Base-by-base conservation (phyloP, 2,113 vertebrate species). In the Plecturocebus donacophilus region DNA sequence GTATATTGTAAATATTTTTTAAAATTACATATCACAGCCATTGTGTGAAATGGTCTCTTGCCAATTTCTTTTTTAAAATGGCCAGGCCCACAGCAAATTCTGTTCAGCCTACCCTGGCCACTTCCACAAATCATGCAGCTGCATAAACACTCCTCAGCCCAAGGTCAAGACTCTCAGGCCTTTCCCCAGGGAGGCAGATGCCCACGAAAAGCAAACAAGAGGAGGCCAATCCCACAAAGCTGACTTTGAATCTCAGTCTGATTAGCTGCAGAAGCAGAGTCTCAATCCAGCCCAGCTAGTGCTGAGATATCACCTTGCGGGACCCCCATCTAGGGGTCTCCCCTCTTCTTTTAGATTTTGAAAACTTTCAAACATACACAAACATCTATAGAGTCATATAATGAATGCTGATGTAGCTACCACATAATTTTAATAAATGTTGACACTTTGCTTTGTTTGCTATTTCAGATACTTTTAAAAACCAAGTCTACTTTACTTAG, bases 21-120 rank as follows among this genome's bases (percentile, higher is more conserved):
- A 92, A 95, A 96, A 86, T 91, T 30, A 17, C 86, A 77, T 90
- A 82, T 96, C 52, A 40, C 14, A 83, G 81, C 56, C 66, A 42
- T 84, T 91, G 76, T 84, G 52, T 88, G 82, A 96, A 88, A 87
- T 79, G 66, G 70, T 95, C 73, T 66, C 70, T 91, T 94, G 95
- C 97, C 97, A 96, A 83, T 95, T 97, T 96, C 76, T 94, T 90
- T 96, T 94, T 83, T 49, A 84, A 92, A 96, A 90, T n/a, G 52
- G n/a, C 17, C 25, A 96, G 76, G 76, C 52, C 90, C 42, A 90
- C 35, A 90, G 96, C 93, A 96, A 30, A 56, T 82, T 94, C 73
- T 94, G 87, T 58, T 82, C 52, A 52, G 76, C 85, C 81, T 3
- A 3, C 80, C 64, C 68, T 97, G 96, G 93, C 96, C 16, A 38